These are phyloP conservation scores for Ceuthmochares aereus DNA, from an alignment of 2,113 vertebrate species.

Conservation along the genomic window DNA sequence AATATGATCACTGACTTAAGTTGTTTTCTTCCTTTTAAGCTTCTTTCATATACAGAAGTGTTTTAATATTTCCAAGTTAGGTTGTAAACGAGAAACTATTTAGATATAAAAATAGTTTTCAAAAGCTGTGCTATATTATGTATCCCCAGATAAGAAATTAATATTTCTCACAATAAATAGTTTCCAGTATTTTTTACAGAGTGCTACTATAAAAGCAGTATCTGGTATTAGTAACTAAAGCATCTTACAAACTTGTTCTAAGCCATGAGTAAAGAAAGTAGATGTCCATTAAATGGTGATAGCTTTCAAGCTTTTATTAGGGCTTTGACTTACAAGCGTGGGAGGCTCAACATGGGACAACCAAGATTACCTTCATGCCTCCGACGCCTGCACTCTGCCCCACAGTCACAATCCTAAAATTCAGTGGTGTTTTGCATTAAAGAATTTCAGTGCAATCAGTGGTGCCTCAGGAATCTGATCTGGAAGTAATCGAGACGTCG, in stretches of 20 bases:
- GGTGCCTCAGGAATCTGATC: neutral
- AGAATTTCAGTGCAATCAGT: neutral
- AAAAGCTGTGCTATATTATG: neutral
- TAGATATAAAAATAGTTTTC: neutral
- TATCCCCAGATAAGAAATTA: neutral
- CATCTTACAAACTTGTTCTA: neutral
- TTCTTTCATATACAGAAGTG: neutral
- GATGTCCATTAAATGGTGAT: neutral
- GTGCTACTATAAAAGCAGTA: neutral
- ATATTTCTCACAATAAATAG: neutral
- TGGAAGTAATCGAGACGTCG: neutral
- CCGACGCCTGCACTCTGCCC: neutral
- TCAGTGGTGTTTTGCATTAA: neutral
- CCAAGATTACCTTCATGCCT: neutral
- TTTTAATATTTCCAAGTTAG: neutral
- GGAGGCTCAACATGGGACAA: neutral
- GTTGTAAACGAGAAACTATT: neutral
- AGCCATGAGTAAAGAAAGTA: neutral
- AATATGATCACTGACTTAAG: accelerated
- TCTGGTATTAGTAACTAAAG: neutral
- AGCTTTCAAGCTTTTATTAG: neutral
- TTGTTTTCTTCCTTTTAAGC: neutral
- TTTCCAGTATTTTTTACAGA: neutral
- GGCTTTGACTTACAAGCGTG: neutral
- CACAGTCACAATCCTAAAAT: neutral